Evolutionary conservation across 2,113 vertebrate genomes (phyloP), one percentile per base, ranked within the genome.

Genomic region (Galeopterus variegatus): DNA sequence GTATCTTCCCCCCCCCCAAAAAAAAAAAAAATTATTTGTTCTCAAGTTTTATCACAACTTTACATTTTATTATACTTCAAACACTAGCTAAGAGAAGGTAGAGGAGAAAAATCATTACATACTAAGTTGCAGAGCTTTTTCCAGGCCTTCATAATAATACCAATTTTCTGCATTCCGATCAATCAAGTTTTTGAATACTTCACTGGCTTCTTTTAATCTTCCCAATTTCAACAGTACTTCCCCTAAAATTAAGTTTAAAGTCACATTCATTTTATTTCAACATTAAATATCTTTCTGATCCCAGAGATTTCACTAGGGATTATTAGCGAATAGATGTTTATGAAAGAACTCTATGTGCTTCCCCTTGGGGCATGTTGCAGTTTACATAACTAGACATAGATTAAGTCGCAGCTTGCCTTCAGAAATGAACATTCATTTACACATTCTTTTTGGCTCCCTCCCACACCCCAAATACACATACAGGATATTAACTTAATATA

Each of bases 91-190:
- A 90, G 33, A 54, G 87, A 94, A 95, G 8, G 41, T 24, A 95
- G 36, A 26, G 31, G 0, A 86, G 36, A 87, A 95, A 92, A 89
- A 91, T 75, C 24, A 95, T 93, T 62, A 98, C 98, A 98, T 99
- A 99, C 99, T 97, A 98, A 98, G 98, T 92, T 98, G 98, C 4
- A 99, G 97, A 65, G 99, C 98, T 97, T 98, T 98, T 96, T 99
- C 99, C 96, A 99, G 97, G 91, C 99, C 98, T 98, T 99, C 98
- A 92, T 99, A 99, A 64, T 99, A 99, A 98, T 92, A 97, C 98
- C 99, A 99, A 97, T 99, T 99, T 95, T 99, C 99, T 95, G 99
- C 98, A 97, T 99, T 99, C 31, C 98, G 98, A 90, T 99, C 98
- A 88, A 99, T 98, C 93, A 99, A 98, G 73, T 98, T 98, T 95